These are phyloP conservation scores for Arenaria interpres DNA, from an alignment of 2,113 vertebrate genomes.

Conservation along the genomic window DNA sequence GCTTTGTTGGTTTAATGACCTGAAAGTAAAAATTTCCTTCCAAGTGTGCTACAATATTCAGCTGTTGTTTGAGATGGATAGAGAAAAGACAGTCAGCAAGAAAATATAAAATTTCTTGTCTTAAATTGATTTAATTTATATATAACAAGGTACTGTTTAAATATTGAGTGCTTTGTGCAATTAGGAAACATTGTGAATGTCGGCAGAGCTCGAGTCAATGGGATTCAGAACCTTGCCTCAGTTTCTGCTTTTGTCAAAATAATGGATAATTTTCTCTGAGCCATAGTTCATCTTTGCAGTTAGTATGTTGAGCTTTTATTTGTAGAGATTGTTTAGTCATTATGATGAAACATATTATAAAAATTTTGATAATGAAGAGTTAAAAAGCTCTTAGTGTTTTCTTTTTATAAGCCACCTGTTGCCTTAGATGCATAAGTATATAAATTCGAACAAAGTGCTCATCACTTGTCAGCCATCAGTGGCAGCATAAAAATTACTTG, in stretches of 20 bases:
- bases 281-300: conserved; percentile 16
- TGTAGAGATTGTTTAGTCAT: conserved; percentile 47
- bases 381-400: conserved; percentile 73
- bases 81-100: background rate
- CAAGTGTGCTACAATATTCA: background rate
- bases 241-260: background rate
- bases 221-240: background rate
- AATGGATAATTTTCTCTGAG: background rate
- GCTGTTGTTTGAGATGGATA: background rate
- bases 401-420: conserved; percentile 82
- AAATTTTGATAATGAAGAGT: conserved; percentile 70
- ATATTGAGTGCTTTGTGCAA: background rate
- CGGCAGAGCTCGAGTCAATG: background rate
- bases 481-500: conserved; percentile 86
- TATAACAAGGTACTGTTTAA: background rate
- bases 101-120: background rate
- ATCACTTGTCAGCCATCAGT: conserved; percentile 86
- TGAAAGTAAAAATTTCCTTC: background rate
- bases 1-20: background rate
- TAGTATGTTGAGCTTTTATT: conserved; percentile 33
- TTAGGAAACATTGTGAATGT: background rate
- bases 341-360: conserved; percentile 48
- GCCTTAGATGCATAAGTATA: conserved; percentile 74
- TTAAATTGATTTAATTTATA: background rate
- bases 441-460: conserved; percentile 83